Evolutionary conservation across 2,888 invertebrate species (phyloP).

Genomic region (Parnassius orleans): DNA sequence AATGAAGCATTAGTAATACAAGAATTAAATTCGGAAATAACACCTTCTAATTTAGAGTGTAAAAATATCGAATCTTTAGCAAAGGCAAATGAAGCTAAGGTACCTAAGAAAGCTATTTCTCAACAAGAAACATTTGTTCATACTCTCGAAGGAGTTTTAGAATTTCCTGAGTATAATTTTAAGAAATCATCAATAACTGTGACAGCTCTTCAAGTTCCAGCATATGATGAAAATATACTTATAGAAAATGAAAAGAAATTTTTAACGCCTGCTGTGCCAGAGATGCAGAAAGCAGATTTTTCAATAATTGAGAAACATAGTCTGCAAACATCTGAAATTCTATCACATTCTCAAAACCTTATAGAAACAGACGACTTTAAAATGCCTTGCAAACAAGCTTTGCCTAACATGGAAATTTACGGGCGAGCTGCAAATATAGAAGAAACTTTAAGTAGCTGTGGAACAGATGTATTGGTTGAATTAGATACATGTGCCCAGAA

Average conservation of each 20-base stretch:
- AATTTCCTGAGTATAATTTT: constrained; percentile 40
- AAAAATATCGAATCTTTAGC: constrained; percentile 42
- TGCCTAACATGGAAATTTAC: constrained; percentile 58
- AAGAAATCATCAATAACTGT: constrained; percentile 64
- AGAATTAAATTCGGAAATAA: constrained; percentile 72
- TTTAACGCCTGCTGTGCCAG: constrained; percentile 54
- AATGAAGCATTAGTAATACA: constrained; percentile 74
- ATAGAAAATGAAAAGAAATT: constrained; percentile 82
- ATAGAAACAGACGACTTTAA: constrained; percentile 61
- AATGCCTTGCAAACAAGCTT: constrained; percentile 52
- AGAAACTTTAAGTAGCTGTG: constrained; percentile 60
- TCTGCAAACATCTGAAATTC: constrained; percentile 77
- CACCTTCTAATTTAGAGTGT: constrained; percentile 56
- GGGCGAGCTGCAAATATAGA: constrained; percentile 64
- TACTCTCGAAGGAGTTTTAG: constrained; percentile 63
- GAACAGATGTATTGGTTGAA: constrained; percentile 50
- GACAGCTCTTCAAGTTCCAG: constrained; percentile 78
- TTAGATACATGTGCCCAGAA: constrained; percentile 42
- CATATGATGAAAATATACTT: constrained; percentile 77
- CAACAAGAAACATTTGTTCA: constrained; percentile 78
- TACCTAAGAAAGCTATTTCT: constrained; percentile 80
- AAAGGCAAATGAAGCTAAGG: constrained; percentile 59
- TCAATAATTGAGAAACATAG: constrained; percentile 70
- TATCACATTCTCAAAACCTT: constrained; percentile 77
- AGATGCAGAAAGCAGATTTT: constrained; percentile 62